Base-by-base conservation (phyloP, 2,797 vertebrate genomes). In the Bryconaethiops microstoma region DNA sequence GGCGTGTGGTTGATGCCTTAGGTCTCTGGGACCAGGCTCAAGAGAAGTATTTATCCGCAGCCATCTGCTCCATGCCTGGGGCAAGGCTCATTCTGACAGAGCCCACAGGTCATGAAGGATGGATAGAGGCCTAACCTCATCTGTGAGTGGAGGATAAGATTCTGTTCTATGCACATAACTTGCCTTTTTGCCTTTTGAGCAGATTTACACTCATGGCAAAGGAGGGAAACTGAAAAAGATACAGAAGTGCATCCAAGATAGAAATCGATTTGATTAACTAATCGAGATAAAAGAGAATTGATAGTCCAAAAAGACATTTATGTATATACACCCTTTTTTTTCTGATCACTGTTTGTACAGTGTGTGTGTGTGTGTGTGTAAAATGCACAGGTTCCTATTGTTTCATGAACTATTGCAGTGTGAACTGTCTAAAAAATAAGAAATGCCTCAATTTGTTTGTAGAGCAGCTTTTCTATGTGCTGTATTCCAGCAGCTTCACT, bases 11-110 rank as follows among this genome's bases (percentile, higher is more conserved):
- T 67, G 60, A 59, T 68, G 75, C 75, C 39, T 39, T 25, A 45
- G 59, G 80, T 82, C 50, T 77, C 45, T 55, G 62, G 69, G 69
- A 82, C 60, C 80, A 67, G 69, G 64, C 50, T 57, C 52, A 23
- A 64, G 62, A 59, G 76, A 23, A 52, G 76, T 67, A 52, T 71
- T 82, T 74, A 78, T 82, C 81, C 48, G 45, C 40, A 40, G 67
- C 81, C 81, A 82, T 82, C 81, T 82, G 81, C 76, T 82, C 70
- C 13, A 1, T 52, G 76, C 81, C 52, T 21, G 42, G 71, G 70
- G 81, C 62, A 50, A 52, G 35, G 40, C 69, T 73, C 35, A 48
- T 57, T 76, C 55, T 81, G 74, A 76, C 74, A 76, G 75, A 82
- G 62, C 81, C 81, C 39, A 29, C 17, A 62, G 81, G 80, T 78